Evolutionary conservation across 1,140 invertebrate genomes (phyloP), one percentile per base, ranked within the genome.

Genomic region (Bombus cullumanus): DNA sequence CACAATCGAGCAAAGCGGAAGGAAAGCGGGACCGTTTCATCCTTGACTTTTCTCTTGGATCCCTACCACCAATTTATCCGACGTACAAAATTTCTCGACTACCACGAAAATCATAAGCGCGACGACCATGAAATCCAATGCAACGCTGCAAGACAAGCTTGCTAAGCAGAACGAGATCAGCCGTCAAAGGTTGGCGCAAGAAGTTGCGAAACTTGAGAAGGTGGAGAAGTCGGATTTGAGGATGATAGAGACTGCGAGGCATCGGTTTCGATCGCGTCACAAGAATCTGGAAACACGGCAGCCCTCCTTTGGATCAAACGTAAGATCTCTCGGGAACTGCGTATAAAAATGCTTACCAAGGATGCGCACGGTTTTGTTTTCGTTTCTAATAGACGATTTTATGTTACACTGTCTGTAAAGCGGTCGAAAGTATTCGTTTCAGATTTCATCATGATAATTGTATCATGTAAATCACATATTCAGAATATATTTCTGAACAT

Each of bases 171-270:
- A 89, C n/a, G 85, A 89, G 74, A 89, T 87, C 31, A 87, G 68
- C 28, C 57, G 73, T 76, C 82, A 87, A 75, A 89, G 43, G 47
- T 78, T 90, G 41, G 39, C 64, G 13, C 82, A 31, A 57, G 87
- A 90, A 74, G 41, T 91, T 37, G 59, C 68, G 71, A 89, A 84
- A 78, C 77, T 91, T 15, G 81, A 90, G 15, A 81, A 81, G 76
- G 39, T 53, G 39, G 87, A 90, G 66, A 89, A 83, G 81, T 86
- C 82, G 66, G 73, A 90, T 9, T 41, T 86, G 4, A 87, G 84
- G 25, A 88, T 91, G 86, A 39, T 91, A 28, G 88, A 91, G 15
- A 85, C 86, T 10, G 81, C 39, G 25, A 86, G 81, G 68, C 89
- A 86, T 43, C 86, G 89, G 31, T 91, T 91, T 59, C 79, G 86